Percentiles rank a stretch among this genome's conserved stretches.
phyloP scores from a whole-genome alignment of 2,888 invertebrate species.

The Apamea crenata region DNA sequence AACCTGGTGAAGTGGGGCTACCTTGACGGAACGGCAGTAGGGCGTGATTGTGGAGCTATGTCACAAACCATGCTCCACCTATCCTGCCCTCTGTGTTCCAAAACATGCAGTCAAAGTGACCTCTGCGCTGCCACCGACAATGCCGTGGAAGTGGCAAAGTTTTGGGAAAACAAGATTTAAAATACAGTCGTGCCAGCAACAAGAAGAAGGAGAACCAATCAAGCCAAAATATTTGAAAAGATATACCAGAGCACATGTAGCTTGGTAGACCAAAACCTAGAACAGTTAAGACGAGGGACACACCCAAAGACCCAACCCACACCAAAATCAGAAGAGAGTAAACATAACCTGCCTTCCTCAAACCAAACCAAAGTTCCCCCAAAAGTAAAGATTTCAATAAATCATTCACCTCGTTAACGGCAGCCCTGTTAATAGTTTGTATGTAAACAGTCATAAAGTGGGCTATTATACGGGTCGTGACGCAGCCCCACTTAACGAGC shows the following conservation, averaged over 20 bases:
- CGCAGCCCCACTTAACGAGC: slow-evolving; percentile 43
- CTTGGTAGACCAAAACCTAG: not conserved
- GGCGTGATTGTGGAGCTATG: no score
- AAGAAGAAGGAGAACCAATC: no score
- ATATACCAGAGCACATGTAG: not conserved
- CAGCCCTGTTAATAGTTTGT: slow-evolving; percentile 41
- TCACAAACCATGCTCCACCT: no score
- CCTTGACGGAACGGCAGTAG: no score
- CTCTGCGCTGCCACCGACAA: no score
- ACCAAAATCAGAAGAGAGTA: not conserved
- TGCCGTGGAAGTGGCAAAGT: no score
- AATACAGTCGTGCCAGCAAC: no score
- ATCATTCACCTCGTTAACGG: slow-evolving; percentile 6
- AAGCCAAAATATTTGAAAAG: not conserved
- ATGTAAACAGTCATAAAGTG: slow-evolving; percentile 51
- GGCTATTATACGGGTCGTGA: slow-evolving; percentile 44
- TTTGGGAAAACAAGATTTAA: no score
- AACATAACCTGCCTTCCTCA: not conserved
- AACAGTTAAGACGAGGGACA: not conserved
- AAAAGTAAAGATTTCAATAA: slow-evolving; percentile 29
- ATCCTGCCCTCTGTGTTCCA: no score
- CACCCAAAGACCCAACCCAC: not conserved
- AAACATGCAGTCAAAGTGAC: no score
- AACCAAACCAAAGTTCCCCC: not conserved
- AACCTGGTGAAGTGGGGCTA: no score